These are phyloP conservation scores for Porites lobata DNA, from an alignment of 92 coral and sea anemone genomes.

Conservation along the genomic window DNA sequence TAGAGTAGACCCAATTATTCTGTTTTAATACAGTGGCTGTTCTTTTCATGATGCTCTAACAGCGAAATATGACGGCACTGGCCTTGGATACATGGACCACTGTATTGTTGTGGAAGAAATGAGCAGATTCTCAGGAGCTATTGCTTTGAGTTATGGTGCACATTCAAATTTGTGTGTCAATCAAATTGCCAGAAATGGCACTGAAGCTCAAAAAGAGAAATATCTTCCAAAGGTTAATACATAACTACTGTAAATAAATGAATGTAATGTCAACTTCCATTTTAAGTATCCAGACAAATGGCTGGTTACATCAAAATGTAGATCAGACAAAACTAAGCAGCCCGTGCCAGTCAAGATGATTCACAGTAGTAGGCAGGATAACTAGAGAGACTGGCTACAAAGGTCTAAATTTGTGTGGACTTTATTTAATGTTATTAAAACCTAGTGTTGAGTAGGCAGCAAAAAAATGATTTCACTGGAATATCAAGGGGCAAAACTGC, in stretches of 20 bases:
- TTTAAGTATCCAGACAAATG: background rate
- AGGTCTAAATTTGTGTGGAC: too few relatives aligned
- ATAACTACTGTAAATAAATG: background rate
- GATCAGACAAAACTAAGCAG: too few relatives aligned
- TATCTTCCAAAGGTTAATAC: constrained; percentile 90
- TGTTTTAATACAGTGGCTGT: constrained; percentile 44
- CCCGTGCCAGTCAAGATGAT: too few relatives aligned
- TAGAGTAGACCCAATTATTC: background rate
- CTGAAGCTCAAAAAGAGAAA: constrained; percentile 83
- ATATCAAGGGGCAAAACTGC: too few relatives aligned
- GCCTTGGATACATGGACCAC: constrained; percentile 84
- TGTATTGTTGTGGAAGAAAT: constrained; percentile 92
- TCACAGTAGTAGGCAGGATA: too few relatives aligned
- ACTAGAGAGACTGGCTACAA: too few relatives aligned
- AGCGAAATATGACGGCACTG: constrained; percentile 93
- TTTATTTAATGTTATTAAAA: too few relatives aligned
- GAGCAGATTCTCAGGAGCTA: constrained; percentile 83
- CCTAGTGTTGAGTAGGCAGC: too few relatives aligned
- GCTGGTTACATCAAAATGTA: too few relatives aligned
- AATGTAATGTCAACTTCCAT: background rate
- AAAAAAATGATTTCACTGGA: too few relatives aligned
- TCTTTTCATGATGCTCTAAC: constrained; percentile 18
- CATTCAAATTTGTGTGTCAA: constrained; percentile 96
- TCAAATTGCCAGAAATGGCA: constrained; percentile 89
- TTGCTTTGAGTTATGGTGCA: constrained; percentile 96